Evolutionary conservation across 2,113 vertebrate genomes (phyloP), one percentile per base, ranked within the genome.

Genomic region (Orycteropus afer): DNA sequence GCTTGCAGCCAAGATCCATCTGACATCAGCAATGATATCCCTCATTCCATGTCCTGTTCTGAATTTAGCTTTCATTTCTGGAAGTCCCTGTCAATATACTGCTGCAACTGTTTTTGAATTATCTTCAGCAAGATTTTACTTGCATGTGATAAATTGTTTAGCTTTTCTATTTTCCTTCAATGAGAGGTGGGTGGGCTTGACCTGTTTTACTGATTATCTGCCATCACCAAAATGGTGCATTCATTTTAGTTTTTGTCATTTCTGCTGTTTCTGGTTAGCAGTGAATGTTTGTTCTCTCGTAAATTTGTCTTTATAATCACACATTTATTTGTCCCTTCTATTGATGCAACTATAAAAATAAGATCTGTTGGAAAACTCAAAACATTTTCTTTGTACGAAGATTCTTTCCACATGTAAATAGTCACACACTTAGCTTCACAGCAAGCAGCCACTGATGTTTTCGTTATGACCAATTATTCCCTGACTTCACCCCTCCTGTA

Each of bases 401-500:
- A 71, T 34, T 51, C 42, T 87, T 77, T 88, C 23, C 34, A 51
- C 80, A 20, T 63, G 45, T 59, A 88, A 94, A 85, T 77, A 45
- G 57, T 84, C 76, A 69, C 15, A 69, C 73, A 73, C 55, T 89
- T 90, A 88, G 45, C 4, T 9, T 94, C 78, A 73, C 10, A 53
- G 59, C 34, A 92, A 78, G n/a, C 20, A 82, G 23, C 9, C 18
- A 53, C 7, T 0, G n/a, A 14, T 8, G 51, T 84, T 71, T 76
- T 40, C 40, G 81, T 73, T 76, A 20, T 79, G 32, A 76, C 29
- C 61, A 90, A 86, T 77, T 84, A n/a, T 80, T 96, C 69, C 40
- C 22, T 49, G 61, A 8, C n/a, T 89, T 89, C n/a, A 34, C 12
- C n/a, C 88, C 27, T 53, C 6, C 13, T 94, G 17, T 61, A 84